Evolutionary conservation across 2,113 vertebrate species (phyloP), one percentile per base, ranked within the genome.

Genomic region (Microcebus tavaratra): DNA sequence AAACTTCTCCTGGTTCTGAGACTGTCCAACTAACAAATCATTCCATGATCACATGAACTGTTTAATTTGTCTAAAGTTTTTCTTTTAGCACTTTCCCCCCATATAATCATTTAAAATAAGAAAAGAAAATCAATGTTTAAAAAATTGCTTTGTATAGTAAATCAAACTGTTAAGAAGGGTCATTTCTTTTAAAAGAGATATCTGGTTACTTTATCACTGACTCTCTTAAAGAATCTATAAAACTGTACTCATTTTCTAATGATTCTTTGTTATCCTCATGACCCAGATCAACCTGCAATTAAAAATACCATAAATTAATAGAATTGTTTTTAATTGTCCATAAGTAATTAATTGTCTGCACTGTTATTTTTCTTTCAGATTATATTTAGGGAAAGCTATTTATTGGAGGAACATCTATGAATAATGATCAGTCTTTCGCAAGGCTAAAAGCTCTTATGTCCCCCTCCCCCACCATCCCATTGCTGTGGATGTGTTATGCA

Each of bases 301-400:
- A 65, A 88, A 95, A 90, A 90, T 61, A 75, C 17, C 23, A 63
- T 0, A 73, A 82, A 82, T 61, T 27, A 4, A 94, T 1, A 91
- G 29, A 78, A 79, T 72, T 91, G 68, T 73, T 90, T 96, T 87
- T 78, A 92, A 90, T 80, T 85, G 42, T 31, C 25, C 42, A 79
- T 82, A 93, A 91, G 57, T 70, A 95, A 73, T 57, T 72, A 73
- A 90, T 50, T 83, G 20, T 90, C 59, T 85, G 75, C 57, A 76
- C 55, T 94, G 70, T 63, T 93, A 86, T 79, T 81, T 93, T 89
- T 86, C 53, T 82, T 92, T 95, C 85, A 87, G 61, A 93, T 92
- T 65, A 67, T 94, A 96, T 85, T 95, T 92, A 59, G n/a, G 78
- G 17, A 97, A 91, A 95, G 59, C 70, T 96, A 92, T 59, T 95